Evolutionary conservation across 2,113 vertebrate genomes (phyloP), one percentile per base, ranked within the genome.

Genomic region (Zosterops hypoxanthus): DNA sequence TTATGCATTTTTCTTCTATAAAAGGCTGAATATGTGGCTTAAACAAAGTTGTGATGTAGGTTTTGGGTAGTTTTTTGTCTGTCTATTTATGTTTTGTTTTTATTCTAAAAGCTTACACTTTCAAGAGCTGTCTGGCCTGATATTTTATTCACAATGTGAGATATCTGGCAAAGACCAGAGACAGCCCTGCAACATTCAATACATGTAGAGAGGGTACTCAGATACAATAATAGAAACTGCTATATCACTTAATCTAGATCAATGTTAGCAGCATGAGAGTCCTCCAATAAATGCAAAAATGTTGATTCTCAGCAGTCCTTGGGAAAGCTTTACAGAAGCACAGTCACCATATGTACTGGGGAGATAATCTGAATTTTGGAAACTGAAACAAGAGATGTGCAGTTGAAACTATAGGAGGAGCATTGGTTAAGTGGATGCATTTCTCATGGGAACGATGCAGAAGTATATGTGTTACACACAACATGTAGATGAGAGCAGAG

Each of bases 131-230:
- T 33, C 47, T 56, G 14, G 31, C 28, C 39, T 65, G 23, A 22
- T 31, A 17, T 1, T 46, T 69, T 14, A 13, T 53, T 56, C 26
- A 39, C 23, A 33, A 44, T 5, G 10, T 36, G 12, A 61, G 20
- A 12, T 8, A 33, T 3, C 7, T 81, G 22, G 3, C 0, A 7
- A 71, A 50, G 2, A 52, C 49, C 50, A 42, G 22, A 55, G 16
- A 26, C 22, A 56, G 31, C 12, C 5, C 9, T 47, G 21, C 22
- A 47, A 16, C 14, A 11, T 44, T 34, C 11, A 6, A 29, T n/a
- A 22, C 10, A 10, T 4, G 6, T 76, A 71, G 47, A 49, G 10
- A n/a, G 12, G 9, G 14, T 5, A 6, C 29, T 80, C 29, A 52
- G 9, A 71, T 20, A 29, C 4, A 50, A 0, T 11, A 60, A 9